These are phyloP conservation scores for Patella caerulea DNA, from an alignment of 2,888 invertebrate genomes.

Conservation along the genomic window DNA sequence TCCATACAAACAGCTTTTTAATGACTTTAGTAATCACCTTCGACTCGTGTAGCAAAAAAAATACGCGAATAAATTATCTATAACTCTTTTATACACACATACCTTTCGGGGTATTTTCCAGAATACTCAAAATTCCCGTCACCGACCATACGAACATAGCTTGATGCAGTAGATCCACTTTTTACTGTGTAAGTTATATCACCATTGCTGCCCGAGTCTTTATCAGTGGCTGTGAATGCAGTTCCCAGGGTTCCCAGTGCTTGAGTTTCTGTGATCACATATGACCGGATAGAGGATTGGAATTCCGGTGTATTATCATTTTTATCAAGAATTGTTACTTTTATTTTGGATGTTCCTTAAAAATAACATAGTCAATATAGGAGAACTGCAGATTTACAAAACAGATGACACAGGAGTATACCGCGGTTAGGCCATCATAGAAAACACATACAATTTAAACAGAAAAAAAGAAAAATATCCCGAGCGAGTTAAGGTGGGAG, in stretches of 20 bases:
- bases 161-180: background rate
- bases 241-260: background rate
- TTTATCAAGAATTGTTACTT: background rate
- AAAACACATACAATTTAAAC: too few relatives aligned
- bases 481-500: too few relatives aligned
- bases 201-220: background rate
- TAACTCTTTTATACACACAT: too few relatives aligned
- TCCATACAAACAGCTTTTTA: too few relatives aligned
- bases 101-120: background rate
- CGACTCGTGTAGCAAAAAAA: too few relatives aligned
- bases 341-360: background rate
- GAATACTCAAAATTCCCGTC: background rate
- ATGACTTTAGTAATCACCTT: too few relatives aligned
- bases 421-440: too few relatives aligned
- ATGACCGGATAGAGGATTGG: background rate
- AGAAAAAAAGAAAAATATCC: too few relatives aligned
- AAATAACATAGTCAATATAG: background rate
- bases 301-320: slow-evolving; percentile 6
- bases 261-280: background rate
- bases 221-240: background rate
- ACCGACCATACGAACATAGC: background rate
- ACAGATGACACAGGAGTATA: too few relatives aligned
- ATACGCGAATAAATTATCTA: too few relatives aligned
- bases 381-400: too few relatives aligned
- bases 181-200: background rate